These are phyloP conservation scores for Protonibea diacanthus DNA, from an alignment of 2,797 vertebrate species.

Conservation along the genomic window DNA sequence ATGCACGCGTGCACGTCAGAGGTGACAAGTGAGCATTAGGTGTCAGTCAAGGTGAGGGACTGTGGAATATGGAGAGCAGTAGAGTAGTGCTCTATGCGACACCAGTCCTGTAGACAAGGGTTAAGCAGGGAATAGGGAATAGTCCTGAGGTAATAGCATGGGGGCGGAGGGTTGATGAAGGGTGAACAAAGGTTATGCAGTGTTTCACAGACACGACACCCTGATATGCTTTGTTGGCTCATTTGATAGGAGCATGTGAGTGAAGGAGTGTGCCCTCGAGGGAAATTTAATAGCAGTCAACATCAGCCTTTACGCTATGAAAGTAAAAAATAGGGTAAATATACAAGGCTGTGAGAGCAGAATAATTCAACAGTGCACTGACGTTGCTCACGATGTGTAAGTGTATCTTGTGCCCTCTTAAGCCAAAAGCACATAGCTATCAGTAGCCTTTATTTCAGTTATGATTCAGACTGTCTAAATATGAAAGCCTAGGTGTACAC, in stretches of 20 bases:
- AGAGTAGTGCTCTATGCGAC: slow-evolving; percentile 77
- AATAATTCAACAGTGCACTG: slow-evolving; percentile 64
- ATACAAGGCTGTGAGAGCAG: slow-evolving; percentile 65
- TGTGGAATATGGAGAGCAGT: slow-evolving; percentile 78
- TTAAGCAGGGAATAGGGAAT: slow-evolving; percentile 84
- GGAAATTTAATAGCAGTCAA: slow-evolving; percentile 87
- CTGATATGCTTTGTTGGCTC: slow-evolving; percentile 85
- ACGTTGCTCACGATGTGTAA: slow-evolving; percentile 44
- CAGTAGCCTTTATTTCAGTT: slow-evolving; percentile 64
- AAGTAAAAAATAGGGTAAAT: slow-evolving; percentile 81
- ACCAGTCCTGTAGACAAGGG: slow-evolving; percentile 80
- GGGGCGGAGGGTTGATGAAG: slow-evolving; percentile 84
- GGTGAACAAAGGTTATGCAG: slow-evolving; percentile 85
- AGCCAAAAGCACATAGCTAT: slow-evolving; percentile 46
- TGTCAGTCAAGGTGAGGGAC: slow-evolving; percentile 81
- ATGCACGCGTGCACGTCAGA: slow-evolving; percentile 68
- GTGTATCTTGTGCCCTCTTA: slow-evolving; percentile 40
- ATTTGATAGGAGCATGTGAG: slow-evolving; percentile 82
- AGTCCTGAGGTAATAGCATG: slow-evolving; percentile 82
- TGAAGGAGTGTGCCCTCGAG: slow-evolving; percentile 78
- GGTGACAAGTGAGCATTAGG: slow-evolving; percentile 73
- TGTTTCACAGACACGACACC: slow-evolving; percentile 83
- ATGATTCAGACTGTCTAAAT: slow-evolving; percentile 67
- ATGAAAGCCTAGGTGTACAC: slow-evolving; percentile 42
- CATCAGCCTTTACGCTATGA: slow-evolving; percentile 78